Evolutionary conservation across 2,888 invertebrate species (phyloP), one percentile per base, ranked within the genome.

Genomic region (Achlya flavicornis): DNA sequence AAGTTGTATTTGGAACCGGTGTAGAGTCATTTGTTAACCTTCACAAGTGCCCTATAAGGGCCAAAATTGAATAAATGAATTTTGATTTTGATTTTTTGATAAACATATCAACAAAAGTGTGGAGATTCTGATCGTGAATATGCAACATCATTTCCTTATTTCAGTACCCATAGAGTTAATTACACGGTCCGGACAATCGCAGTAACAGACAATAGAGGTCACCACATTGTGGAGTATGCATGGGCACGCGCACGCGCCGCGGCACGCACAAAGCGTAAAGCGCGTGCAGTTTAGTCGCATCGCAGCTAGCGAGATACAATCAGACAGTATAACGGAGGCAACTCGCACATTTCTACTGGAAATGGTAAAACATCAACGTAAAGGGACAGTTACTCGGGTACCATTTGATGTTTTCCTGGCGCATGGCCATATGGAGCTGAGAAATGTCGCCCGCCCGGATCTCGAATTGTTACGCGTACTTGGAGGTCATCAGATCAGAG

Each of bases 361-460:
- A 60, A 60, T 60, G 60, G 60, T 41, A 60, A 43, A 12, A 19
- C 41, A 60, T 60, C 60, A 35, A 38, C 19, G 60, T 26, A 43
- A 59, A 59, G 41, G 14, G 60, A 60, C 60, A 60, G 60, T 43
- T 60, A 60, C 35, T 41, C 26, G 12, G 19, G 19, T 53, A 53
- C 53, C 12, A 41, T 38, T 59, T 59, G 26, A 43, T 14, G 41
- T 19, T 60, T 60, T 26, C 43, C 41, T 60, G 60, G 60, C 60
- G 41, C 41, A 60, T 19, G 41, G 60, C 60, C 60, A 60, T 60
- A 38, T 60, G 19, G 41, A 26, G 41, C 60, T 14, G 60, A 41
- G 19, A 53, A 53, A 53, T 53, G 53, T 53, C 19, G 53, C 60
- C 41, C 41, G 19, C 60, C 26, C 41, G 60, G 41, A 60, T 41